Evolutionary conservation across 1,140 invertebrate genomes (phyloP).

Genomic region (Achatina immaculata): DNA sequence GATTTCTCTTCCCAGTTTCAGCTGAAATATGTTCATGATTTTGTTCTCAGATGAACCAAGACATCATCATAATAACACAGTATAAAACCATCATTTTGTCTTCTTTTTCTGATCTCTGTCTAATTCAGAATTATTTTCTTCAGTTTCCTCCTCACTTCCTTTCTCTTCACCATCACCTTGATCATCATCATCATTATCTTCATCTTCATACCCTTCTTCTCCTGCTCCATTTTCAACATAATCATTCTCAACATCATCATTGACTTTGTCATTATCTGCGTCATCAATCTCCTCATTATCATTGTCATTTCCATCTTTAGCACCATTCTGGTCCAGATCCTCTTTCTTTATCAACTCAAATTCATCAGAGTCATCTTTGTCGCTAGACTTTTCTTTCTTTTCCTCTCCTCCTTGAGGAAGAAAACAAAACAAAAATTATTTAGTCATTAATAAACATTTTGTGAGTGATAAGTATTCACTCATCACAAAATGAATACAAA

Average conservation of each 20-base stretch:
- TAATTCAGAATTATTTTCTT: neutral
- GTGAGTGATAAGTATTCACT: too few relatives aligned
- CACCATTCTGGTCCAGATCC: conserved; percentile 45
- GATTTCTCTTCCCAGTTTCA: too few relatives aligned
- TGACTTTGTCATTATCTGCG: neutral
- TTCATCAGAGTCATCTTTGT: conserved; percentile 38
- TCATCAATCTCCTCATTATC: conserved; percentile 5
- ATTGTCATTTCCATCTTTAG: conserved; percentile 43
- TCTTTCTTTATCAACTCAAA: conserved; percentile 39
- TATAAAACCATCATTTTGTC: neutral
- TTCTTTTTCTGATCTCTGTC: neutral
- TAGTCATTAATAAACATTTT: too few relatives aligned
- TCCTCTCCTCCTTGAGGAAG: conserved; percentile 67
- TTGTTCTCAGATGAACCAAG: too few relatives aligned
- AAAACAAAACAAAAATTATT: neutral
- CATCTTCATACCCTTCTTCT: neutral
- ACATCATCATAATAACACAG: too few relatives aligned
- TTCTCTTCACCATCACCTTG: neutral
- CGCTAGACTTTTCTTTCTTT: conserved; percentile 51
- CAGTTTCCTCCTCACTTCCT: conserved; percentile 24
- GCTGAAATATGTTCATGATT: too few relatives aligned
- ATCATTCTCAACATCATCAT: conserved; percentile 34
- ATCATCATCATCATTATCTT: conserved; percentile 26
- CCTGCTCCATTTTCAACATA: conserved; percentile 22
- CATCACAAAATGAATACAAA: too few relatives aligned